phyloP scores from a whole-genome alignment of 2,797 vertebrate species.

The Todus mexicanus region DNA sequence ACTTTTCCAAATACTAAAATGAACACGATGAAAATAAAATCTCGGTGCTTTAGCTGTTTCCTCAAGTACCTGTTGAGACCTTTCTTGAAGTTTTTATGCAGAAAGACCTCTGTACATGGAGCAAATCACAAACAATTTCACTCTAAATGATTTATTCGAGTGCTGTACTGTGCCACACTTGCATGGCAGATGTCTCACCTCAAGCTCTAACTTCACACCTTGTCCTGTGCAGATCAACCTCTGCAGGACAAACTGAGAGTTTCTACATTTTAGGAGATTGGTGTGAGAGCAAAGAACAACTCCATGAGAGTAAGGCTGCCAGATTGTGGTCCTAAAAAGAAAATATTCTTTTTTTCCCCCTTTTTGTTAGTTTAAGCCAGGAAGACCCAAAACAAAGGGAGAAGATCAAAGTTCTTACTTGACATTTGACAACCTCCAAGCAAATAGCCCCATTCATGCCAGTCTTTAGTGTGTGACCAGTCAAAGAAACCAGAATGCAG shows the following conservation, averaged over 20 bases:
- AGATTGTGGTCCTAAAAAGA: not conserved
- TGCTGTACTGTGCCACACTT: not conserved
- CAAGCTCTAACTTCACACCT: not conserved
- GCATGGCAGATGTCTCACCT: not conserved
- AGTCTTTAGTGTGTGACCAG: not conserved
- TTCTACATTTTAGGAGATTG: not conserved
- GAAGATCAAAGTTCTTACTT: not conserved
- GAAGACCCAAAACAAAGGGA: not conserved
- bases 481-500: not conserved
- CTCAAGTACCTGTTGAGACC: not conserved
- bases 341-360: not conserved
- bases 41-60: not conserved
- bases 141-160: not conserved
- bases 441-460: not conserved
- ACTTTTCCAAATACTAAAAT: not conserved
- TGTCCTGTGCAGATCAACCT: not conserved
- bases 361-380: not conserved
- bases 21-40: not conserved
- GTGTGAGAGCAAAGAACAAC: not conserved
- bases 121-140: constrained; percentile 6
- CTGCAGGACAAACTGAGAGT: not conserved
- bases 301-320: not conserved
- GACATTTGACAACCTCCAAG: not conserved
- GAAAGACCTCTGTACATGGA: not conserved
- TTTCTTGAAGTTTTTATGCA: not conserved